Conservation (phyloP, 2,113 vertebrate species). For the Brachypodius melanocephalos region DNA sequence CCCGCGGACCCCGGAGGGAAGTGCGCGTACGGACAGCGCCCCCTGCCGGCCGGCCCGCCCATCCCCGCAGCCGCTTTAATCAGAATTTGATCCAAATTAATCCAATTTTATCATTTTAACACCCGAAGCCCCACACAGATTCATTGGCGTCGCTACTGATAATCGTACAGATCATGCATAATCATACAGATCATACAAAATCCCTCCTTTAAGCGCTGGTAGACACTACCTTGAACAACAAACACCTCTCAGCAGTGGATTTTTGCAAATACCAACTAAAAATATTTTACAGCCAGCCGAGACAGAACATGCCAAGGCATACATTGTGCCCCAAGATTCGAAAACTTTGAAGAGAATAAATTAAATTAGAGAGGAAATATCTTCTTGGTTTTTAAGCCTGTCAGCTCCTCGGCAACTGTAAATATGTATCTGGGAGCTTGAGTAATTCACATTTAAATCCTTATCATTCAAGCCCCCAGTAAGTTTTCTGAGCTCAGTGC, state of each 20-base stretch:
- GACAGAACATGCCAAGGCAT: not conserved
- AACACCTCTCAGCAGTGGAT: not conserved
- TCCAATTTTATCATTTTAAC: not conserved
- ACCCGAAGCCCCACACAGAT: rapidly evolving
- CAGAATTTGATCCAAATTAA: not conserved
- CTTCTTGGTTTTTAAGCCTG: not conserved
- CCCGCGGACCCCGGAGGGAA: not conserved
- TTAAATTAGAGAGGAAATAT: not conserved
- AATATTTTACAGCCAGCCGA: not conserved
- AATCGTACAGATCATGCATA: no score
- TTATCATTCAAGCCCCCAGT: not conserved
- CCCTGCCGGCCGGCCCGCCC: constrained; percentile 13
- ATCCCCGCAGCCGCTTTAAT: not conserved
- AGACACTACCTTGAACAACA: not conserved
- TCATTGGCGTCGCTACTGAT: not conserved
- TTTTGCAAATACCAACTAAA: not conserved
- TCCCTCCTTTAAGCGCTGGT: not conserved
- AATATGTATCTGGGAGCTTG: not conserved
- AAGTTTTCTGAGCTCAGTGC: constrained; percentile 41
- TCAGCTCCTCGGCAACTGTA: not conserved
- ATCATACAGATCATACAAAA: rapidly evolving
- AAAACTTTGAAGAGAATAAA: not conserved
- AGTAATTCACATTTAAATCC: not conserved
- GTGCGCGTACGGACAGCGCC: constrained; percentile 19
- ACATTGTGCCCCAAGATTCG: rapidly evolving